Conservation (phyloP, 2,113 vertebrate species). For the Ptyas mucosa region DNA sequence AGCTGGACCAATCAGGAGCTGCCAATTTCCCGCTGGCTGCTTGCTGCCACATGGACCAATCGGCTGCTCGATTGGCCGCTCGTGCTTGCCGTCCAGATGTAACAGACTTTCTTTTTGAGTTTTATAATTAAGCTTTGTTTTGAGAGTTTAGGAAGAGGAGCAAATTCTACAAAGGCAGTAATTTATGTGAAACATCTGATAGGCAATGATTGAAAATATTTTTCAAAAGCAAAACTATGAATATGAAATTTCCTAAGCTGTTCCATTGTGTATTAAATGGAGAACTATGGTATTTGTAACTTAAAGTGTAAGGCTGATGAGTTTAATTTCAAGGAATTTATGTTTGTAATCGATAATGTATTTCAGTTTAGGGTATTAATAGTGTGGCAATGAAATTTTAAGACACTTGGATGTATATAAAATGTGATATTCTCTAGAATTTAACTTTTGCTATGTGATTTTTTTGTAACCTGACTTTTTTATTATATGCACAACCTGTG, state of each 20-base stretch:
- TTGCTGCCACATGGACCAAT: too few relatives aligned
- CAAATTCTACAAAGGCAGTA: conserved; percentile 1
- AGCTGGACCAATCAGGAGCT: too few relatives aligned
- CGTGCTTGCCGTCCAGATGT: too few relatives aligned
- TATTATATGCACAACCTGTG: not conserved
- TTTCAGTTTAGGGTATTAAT: conserved; percentile 65
- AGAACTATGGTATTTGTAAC: conserved; percentile 57
- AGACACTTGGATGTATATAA: conserved; percentile 47
- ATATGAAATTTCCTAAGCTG: conserved; percentile 43
- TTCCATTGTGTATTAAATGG: conserved; percentile 53
- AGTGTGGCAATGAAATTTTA: conserved; percentile 25
- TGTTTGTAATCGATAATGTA: conserved; percentile 70
- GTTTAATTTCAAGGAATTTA: conserved; percentile 68
- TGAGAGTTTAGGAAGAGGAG: conserved; percentile 19
- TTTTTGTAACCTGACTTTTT: conserved; percentile 52
- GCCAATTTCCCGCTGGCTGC: too few relatives aligned
- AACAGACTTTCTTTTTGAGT: conserved; percentile 12
- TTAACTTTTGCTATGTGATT: conserved; percentile 47
- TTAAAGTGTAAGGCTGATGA: conserved; percentile 57
- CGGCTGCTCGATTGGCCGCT: too few relatives aligned
- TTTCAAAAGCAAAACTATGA: conserved; percentile 39
- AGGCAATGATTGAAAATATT: conserved; percentile 40
- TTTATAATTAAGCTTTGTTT: conserved; percentile 47
- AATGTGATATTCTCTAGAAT: conserved; percentile 40
- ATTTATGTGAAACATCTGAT: conserved; percentile 29